These are phyloP conservation scores for Idris sp. DNA, from an alignment of 1,140 invertebrate species.

Conservation along the genomic window DNA sequence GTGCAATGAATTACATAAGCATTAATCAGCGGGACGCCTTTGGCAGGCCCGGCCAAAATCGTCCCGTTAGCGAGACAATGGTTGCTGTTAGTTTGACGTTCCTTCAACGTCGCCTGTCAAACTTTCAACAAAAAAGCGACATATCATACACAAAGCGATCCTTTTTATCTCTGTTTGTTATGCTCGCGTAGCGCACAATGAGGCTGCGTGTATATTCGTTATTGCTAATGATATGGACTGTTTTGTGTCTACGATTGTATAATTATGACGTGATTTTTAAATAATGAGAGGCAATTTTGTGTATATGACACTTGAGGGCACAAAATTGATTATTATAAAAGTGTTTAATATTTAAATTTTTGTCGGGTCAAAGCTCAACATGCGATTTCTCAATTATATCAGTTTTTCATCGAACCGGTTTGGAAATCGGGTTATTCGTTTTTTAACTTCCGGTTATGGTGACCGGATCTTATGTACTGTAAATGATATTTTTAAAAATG, in stretches of 20 bases:
- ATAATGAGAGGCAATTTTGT: no score
- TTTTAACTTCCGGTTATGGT: no score
- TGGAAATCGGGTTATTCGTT: no score
- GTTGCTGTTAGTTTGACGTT: constrained; percentile 59
- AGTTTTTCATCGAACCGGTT: no score
- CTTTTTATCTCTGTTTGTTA: constrained; percentile 53
- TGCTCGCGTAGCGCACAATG: constrained; percentile 40
- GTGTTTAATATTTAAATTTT: no score
- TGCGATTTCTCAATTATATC: no score
- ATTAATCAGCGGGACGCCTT: constrained; percentile 72
- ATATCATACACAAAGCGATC: constrained; percentile 54
- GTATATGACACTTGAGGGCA: no score
- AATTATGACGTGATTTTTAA: constrained; percentile 43
- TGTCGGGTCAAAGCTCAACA: no score
- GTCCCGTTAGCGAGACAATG: constrained; percentile 65
- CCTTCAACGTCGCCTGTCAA: constrained; percentile 61
- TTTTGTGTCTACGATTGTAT: constrained; percentile 37
- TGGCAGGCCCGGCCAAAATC: constrained; percentile 64
- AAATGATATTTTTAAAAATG: no score
- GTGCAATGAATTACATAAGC: constrained; percentile 75
- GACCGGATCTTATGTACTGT: no score
- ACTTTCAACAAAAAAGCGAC: constrained; percentile 49
- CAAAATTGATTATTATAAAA: constrained; percentile 30
- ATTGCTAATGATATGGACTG: constrained; percentile 36
- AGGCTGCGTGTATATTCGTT: constrained; percentile 35